phyloP scores from a whole-genome alignment of 30 jellyfish, hydroid and myxozoan species.

The Aurelia coerulea region DNA sequence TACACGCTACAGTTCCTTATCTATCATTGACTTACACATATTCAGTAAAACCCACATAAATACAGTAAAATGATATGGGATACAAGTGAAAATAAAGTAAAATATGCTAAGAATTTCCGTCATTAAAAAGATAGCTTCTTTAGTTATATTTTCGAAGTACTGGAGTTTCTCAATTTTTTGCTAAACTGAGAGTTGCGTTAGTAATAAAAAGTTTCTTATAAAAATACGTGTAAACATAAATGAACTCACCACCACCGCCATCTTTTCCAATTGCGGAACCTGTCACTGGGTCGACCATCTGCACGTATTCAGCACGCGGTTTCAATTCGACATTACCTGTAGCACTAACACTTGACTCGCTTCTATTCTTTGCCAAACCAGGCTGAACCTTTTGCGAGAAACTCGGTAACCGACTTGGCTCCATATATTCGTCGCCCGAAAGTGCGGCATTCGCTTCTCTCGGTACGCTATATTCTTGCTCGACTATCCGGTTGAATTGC shows the following conservation, averaged over 20 bases:
- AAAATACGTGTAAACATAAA: no score
- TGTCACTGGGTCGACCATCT: not conserved
- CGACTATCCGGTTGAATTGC: not conserved
- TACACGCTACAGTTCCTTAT: no score
- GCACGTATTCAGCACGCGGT: constrained; percentile 1
- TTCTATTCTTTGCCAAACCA: not conserved
- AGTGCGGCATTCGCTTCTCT: not conserved
- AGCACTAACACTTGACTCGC: constrained; percentile 25
- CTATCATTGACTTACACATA: no score
- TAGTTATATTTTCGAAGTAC: no score
- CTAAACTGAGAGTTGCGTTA: no score
- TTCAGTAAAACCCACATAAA: no score
- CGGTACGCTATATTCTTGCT: constrained; percentile 21
- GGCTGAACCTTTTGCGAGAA: not conserved
- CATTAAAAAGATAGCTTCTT: no score
- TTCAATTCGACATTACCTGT: constrained; percentile 44
- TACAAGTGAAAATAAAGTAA: no score
- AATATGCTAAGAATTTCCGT: no score
- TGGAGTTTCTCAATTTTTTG: no score
- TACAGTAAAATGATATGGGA: no score
- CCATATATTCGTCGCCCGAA: constrained; percentile 32
- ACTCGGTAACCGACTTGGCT: constrained; percentile 33
- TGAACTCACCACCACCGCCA: not conserved
- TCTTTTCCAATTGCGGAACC: not conserved
- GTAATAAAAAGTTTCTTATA: no score